Base-by-base conservation (phyloP, 2,888 invertebrate species). In the Parochlus steinenii region DNA sequence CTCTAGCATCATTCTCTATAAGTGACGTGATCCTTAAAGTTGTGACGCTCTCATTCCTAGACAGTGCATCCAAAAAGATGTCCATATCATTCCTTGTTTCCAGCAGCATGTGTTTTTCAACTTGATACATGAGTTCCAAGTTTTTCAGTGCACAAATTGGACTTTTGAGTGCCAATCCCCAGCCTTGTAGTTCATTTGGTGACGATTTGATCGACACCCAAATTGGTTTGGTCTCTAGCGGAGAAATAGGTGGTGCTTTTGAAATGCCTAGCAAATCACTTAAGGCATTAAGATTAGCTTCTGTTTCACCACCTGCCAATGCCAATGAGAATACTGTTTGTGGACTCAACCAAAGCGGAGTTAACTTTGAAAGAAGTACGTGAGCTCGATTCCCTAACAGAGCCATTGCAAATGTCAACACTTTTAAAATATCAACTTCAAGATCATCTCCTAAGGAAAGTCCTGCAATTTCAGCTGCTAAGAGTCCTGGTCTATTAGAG, bases 301-400 rank as follows among this genome's bases (percentile, higher is more conserved):
- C 64, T 10, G 62, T 61, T 14, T 62, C 58, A 2, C 66, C 66
- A 7, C 64, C 64, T n/a, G 64, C 62, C 40, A 65, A 55, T 10
- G 67, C 55, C 37, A 67, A 47, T 3, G 62, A 58, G 46, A 67
- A 63, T 4, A 67, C 56, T 25, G 63, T 61, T 41, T 64, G 56
- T 2, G 64, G 58, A 11, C 64, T 61, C n/a, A 65, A 54, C 48
- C 65, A 65, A 15, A 66, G 47, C 1, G 64, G 58, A 31, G 62
- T 63, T 24, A 67, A 48, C 39, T 64, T 61, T 25, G 62, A 60
- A 30, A 67, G 48, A 11, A 64, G 55, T 5, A 64, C 49, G 39
- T 64, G 61, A 0, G 63, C 64, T 37, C 62, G 61, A 6, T 63
- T 55, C 0, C 65, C 64, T 3, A 67, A 48, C 3, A 66, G 48